These are phyloP conservation scores for Dolichoris vasculosae DNA, from an alignment of 1,140 invertebrate genomes.

Conservation along the genomic window DNA sequence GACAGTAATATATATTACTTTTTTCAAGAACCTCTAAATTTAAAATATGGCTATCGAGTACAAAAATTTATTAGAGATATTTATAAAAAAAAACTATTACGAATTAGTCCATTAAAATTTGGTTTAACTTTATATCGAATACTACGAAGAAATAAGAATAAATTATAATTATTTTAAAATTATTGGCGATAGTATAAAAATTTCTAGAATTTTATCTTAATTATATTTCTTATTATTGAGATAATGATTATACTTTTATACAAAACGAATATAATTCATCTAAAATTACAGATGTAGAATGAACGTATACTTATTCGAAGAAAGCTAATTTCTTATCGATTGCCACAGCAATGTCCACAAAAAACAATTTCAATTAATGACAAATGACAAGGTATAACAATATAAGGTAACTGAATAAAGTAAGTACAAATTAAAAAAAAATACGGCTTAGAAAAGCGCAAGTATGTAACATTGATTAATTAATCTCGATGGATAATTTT, in stretches of 20 bases:
- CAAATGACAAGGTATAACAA: not conserved
- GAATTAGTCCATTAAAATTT: no score
- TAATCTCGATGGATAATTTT: not conserved
- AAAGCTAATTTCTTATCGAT: not conserved
- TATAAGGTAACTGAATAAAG: not conserved
- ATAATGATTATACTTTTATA: not conserved
- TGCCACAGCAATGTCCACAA: not conserved
- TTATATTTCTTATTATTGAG: not conserved
- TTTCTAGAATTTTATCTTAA: not conserved
- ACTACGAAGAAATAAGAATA: no score
- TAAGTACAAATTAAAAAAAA: no score
- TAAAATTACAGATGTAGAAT: not conserved
- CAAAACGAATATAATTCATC: not conserved
- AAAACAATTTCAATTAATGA: not conserved
- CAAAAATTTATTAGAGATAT: no score
- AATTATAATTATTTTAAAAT: not conserved
- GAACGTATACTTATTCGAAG: not conserved
- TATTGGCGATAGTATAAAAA: no score
- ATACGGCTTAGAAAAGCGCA: no score
- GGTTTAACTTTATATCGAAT: no score
- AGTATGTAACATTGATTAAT: no score
- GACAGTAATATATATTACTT: no score
- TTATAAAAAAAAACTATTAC: no score
- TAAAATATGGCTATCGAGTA: no score
- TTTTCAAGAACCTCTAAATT: no score